Evolutionary conservation across 2,888 invertebrate species (phyloP).

Genomic region (Hypena proboscidalis): DNA sequence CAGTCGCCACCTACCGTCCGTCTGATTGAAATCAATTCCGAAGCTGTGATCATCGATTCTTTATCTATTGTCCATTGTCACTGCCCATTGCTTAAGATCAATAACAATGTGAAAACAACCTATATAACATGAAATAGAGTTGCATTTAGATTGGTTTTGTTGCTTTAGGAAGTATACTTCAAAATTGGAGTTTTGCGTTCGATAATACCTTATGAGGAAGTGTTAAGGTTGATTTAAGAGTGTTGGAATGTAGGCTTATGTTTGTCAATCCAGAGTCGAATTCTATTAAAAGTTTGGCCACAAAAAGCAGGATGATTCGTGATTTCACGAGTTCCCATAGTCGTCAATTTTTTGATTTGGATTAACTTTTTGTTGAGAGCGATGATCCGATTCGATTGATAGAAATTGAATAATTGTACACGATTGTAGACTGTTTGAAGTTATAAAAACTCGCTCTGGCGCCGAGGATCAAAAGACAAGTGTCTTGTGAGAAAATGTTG

Average conservation of each 20-base stretch:
- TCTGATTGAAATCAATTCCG: conserved; percentile 78
- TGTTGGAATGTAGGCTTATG: conserved; percentile 8
- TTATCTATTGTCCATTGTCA: conserved; percentile 55
- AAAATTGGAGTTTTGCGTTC: conserved; percentile 13
- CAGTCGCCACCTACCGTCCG: conserved; percentile 78
- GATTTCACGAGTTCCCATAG: conserved; percentile 74
- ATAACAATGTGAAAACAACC: conserved; percentile 14
- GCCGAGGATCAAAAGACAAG: conserved; percentile 32
- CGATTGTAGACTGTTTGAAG: conserved; percentile 26
- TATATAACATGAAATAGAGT: not conserved
- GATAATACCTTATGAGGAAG: not conserved
- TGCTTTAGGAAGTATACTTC: not conserved
- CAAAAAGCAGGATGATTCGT: conserved; percentile 72
- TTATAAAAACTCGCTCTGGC: conserved; percentile 34
- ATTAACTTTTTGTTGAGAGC: conserved; percentile 71
- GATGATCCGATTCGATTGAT: conserved; percentile 63
- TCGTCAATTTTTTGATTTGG: conserved; percentile 59
- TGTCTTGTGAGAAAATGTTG: conserved; percentile 1
- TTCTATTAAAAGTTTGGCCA: conserved; percentile 64
- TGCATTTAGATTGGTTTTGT: conserved; percentile 7
- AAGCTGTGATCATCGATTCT: conserved; percentile 70
- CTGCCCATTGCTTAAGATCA: conserved; percentile 14
- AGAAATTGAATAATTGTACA: conserved; percentile 52
- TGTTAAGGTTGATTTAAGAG: conserved; percentile 12
- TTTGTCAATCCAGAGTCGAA: conserved; percentile 55